Conservation (phyloP, 2,113 vertebrate genomes). For the Gavialis gangeticus region DNA sequence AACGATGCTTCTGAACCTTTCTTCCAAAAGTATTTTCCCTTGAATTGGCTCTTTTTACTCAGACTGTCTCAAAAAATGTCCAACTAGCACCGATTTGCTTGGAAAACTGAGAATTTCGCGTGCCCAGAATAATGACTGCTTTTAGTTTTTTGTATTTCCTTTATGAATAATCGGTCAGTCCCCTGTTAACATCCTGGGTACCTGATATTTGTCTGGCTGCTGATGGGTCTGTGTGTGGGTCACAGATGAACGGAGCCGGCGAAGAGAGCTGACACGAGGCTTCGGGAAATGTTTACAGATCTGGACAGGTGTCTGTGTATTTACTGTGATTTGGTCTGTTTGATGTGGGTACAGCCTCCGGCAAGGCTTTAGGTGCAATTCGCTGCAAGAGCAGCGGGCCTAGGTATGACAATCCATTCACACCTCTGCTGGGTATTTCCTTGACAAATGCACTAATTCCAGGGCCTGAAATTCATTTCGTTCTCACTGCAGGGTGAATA, state of each 20-base stretch:
- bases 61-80: not conserved
- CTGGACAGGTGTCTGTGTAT: not conserved
- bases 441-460: not conserved
- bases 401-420: not conserved
- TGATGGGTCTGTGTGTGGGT: not conserved
- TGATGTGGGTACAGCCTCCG: not conserved
- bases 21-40: no score
- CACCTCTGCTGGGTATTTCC: not conserved
- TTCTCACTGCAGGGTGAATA: not conserved
- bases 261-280: fast-evolving
- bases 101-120: fast-evolving
- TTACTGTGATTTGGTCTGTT: not conserved
- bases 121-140: not conserved
- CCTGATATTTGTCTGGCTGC: not conserved
- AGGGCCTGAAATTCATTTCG: not conserved
- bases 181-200: fast-evolving
- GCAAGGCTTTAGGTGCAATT: not conserved
- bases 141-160: not conserved
- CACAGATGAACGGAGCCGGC: not conserved
- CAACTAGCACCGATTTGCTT: not conserved
- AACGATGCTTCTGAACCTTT: no score
- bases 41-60: no score
- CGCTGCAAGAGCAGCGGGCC: not conserved
- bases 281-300: fast-evolving
- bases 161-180: fast-evolving